Percentiles rank a stretch among this genome's conserved stretches.
Evolutionary conservation across 2,888 invertebrate species (phyloP).

Genomic region (Nomada fabriciana): DNA sequence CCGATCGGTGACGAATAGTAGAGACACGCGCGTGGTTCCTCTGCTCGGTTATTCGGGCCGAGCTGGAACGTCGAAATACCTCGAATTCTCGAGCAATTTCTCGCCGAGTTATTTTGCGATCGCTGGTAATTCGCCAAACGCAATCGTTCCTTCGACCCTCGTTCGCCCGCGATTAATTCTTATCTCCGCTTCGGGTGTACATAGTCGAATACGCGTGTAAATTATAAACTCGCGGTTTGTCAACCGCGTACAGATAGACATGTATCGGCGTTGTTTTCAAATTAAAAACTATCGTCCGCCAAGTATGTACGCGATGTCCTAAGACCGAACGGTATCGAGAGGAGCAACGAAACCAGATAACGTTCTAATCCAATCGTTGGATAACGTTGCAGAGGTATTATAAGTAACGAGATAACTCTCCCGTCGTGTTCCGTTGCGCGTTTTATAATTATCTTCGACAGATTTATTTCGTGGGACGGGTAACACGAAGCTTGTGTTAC

Average conservation of each 20-base stretch:
- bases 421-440: constrained; percentile 26
- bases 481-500: constrained; percentile 33
- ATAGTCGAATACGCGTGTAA: too few relatives aligned
- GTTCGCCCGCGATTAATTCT: not conserved
- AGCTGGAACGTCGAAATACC: constrained; percentile 50
- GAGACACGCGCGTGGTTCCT: not conserved
- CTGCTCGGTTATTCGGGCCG: not conserved
- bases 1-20: constrained; percentile 32
- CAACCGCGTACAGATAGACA: too few relatives aligned
- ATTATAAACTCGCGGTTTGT: too few relatives aligned
- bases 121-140: constrained; percentile 47
- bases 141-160: not conserved
- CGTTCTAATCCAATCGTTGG: constrained; percentile 18
- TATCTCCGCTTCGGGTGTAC: too few relatives aligned
- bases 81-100: constrained; percentile 53
- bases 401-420: constrained; percentile 37
- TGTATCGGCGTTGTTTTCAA: too few relatives aligned
- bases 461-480: constrained; percentile 42
- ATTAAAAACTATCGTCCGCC: not conserved
- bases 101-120: constrained; percentile 62
- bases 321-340: not conserved
- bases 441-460: constrained; percentile 43
- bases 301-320: not conserved
- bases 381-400: constrained; percentile 18
- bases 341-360: constrained; percentile 12